Evolutionary conservation across 1,140 invertebrate species (phyloP).

Genomic region (Neodiprion lecontei): DNA sequence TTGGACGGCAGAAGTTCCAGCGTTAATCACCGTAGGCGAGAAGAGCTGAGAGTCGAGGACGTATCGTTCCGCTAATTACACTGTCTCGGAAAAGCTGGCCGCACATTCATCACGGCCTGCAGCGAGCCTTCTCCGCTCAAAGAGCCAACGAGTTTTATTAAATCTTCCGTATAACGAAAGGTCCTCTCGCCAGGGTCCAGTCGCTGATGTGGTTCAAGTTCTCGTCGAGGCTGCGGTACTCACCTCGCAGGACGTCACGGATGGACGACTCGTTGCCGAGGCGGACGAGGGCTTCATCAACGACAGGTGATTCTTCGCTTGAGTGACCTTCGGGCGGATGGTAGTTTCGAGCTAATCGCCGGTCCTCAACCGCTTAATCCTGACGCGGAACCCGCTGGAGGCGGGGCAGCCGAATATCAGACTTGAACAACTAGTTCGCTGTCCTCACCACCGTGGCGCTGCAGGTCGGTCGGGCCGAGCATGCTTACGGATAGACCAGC

Average conservation of each 20-base stretch:
- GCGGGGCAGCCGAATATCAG: background rate
- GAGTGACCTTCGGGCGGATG: slow-evolving; percentile 3
- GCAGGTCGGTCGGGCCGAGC: background rate
- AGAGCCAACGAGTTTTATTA: background rate
- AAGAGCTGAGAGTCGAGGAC: too few relatives aligned
- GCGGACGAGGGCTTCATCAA: background rate
- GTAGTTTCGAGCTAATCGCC: slow-evolving; percentile 4
- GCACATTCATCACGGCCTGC: background rate
- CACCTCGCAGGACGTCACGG: background rate
- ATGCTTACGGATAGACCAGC: background rate
- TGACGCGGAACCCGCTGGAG: background rate
- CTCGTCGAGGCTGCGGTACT: background rate
- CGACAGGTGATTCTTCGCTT: background rate
- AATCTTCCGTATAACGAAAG: background rate
- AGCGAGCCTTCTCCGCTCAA: background rate
- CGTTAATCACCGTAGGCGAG: too few relatives aligned
- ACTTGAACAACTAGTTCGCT: background rate
- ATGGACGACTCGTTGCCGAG: background rate
- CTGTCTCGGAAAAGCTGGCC: background rate
- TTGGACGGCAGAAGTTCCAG: too few relatives aligned
- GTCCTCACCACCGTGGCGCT: background rate
- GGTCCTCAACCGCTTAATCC: background rate
- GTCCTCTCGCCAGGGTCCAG: background rate
- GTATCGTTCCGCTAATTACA: background rate
- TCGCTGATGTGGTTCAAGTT: background rate